These are phyloP conservation scores for Alloplasta piceator DNA, from an alignment of 2,888 invertebrate genomes.

Conservation along the genomic window DNA sequence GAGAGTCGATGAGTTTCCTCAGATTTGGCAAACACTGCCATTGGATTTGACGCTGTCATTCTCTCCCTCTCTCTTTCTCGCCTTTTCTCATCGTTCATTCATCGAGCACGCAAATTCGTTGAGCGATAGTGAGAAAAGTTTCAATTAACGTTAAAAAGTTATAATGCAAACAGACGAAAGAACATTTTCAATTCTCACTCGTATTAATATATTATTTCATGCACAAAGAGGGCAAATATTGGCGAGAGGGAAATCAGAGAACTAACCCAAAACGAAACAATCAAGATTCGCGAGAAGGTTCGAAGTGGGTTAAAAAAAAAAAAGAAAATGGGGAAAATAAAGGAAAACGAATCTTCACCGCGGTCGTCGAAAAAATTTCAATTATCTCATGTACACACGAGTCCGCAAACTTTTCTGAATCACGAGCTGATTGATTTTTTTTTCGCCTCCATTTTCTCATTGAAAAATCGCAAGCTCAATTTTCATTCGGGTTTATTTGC, in stretches of 20 bases:
- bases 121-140: conserved; percentile 63
- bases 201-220: background rate
- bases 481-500: conserved; percentile 1
- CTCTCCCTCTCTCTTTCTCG: too few species aligned
- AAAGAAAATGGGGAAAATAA: background rate
- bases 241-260: too few species aligned
- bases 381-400: conserved; percentile 8
- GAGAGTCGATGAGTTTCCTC: conserved; percentile 49
- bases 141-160: conserved; percentile 61
- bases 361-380: conserved; percentile 21
- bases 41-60: conserved; percentile 49
- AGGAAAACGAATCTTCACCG: conserved; percentile 1
- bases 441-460: background rate
- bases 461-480: conserved; percentile 26
- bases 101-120: conserved; percentile 48
- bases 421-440: conserved; percentile 31
- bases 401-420: background rate
- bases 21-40: conserved; percentile 60
- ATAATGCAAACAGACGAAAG: conserved; percentile 44
- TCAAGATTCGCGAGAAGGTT: too few species aligned
- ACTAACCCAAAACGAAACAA: too few species aligned
- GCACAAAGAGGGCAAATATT: too few species aligned
- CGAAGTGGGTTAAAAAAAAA: too few species aligned
- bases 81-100: too few species aligned
- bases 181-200: conserved; percentile 28